Base-by-base conservation (phyloP, 2,113 vertebrate species). In the Daboia siamensis region DNA sequence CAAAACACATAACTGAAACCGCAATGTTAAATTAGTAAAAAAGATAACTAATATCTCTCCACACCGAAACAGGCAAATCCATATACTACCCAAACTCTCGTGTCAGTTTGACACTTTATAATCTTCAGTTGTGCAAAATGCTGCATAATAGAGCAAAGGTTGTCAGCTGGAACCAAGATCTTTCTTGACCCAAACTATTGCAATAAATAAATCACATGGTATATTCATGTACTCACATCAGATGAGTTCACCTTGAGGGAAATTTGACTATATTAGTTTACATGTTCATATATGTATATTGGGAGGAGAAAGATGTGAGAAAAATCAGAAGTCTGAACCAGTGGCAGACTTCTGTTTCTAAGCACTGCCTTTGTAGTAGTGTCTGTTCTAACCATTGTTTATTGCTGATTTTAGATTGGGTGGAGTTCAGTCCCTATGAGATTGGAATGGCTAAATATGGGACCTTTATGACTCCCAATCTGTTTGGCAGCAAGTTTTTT, bases 361-460 rank as follows among this genome's bases (percentile, higher is more conserved):
- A 29, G 12, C 48, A 12, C 24, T 52, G 24, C 26, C 44, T 51
- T 29, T 52, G 48, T 29, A 48, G 13, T 26, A 29, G 48, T 91
- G 13, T 92, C 0, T 90, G 8, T 87, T 48, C 12, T 94, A 33
- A 39, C 23, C 55, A 20, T 90, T 24, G 33, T 92, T 74, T 92
- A 85, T 0, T 88, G 20, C 88, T 89, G 10, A 91, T 97, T 96
- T 80, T 97, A 99, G 99, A 99, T 97, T 99, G 99, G 99, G 98
- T 99, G 95, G 99, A 99, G 97, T 99, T 99, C 97, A 99, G 98
- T 91, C 99, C 99, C 0, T 99, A 99, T 88, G 99, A 99, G 96
- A 99, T 99, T 64, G 99, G 99, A 44, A 99, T 99, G 99, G 98
- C 99, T 29, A 99, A 99, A 94, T 99, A 99, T 39, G 99, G 99